Base-by-base conservation (phyloP, 2,888 invertebrate species). In the Chydorus sphaericus region DNA sequence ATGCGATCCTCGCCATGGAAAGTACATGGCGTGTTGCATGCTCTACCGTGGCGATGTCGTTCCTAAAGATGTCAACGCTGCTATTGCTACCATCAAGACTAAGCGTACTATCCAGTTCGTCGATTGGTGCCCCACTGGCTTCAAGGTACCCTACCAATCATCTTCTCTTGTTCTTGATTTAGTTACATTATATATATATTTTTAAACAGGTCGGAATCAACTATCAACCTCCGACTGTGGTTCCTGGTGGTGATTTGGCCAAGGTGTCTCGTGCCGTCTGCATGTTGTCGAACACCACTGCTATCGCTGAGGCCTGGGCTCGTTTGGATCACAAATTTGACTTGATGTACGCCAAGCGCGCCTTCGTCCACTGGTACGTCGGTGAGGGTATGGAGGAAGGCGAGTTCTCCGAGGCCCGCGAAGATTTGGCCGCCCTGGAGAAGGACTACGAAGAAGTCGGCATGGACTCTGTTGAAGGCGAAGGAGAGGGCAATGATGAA, bases 221-320 rank as follows among this genome's bases (percentile, higher is more conserved):
- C 68, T 78, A 80, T 65, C 82, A 81, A 69, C 83, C 85, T 16
- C 86, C 91, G 1, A 77, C 80, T 1, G 80, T 80, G 31, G 71
- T 75, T 16, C 75, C 76, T 2, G 68, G 82, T 1, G 85, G 84
- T 11, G 86, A 86, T 66, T 67, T 86, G 62, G 84, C 85, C 49
- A 80, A 79, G 59, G 75, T 84, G 26, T 78, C 91, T 59, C 76
- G 85, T 61, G 85, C 89, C 36, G 83, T 87, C 2, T 83, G 85
- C 59, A 89, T 90, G 83, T 74, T 91, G 54, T 83, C 85, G 56
- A 92, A 91, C 68, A 86, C 93, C 62, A 94, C 93, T 8, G 91
- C 94, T 64, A 93, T 94, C 70, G 92, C 91, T 20, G 92, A 94
- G 72, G 93, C 94, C 38, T 94, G 93, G 93, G 91, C 91, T 23